Conservation (phyloP, 2,888 invertebrate species). For the Volucella zonaria region DNA sequence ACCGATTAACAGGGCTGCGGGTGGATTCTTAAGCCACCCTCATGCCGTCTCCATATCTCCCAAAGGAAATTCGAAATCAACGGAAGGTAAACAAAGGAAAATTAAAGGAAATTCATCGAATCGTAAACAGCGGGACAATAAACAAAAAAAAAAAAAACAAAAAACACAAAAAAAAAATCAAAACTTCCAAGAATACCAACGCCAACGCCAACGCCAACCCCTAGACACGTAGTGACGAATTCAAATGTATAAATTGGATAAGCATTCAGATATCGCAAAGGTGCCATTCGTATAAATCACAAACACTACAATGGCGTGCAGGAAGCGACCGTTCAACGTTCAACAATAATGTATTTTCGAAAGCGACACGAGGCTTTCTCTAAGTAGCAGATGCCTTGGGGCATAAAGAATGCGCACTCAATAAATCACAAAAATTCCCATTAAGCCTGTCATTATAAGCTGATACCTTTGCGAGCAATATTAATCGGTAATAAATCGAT, state of each 20-base stretch:
- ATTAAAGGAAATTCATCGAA: constrained; percentile 55
- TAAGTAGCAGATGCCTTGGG: neutral
- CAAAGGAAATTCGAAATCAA: constrained; percentile 52
- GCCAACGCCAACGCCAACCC: neutral
- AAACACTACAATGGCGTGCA: constrained; percentile 16
- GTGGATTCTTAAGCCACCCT: neutral
- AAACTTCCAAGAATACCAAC: neutral
- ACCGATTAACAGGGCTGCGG: constrained; percentile 21
- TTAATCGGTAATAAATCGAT: constrained; percentile 52
- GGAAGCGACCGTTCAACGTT: constrained; percentile 34
- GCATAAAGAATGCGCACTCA: constrained; percentile 14
- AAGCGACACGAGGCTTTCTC: neutral
- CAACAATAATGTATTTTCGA: constrained; percentile 23
- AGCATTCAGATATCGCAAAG: constrained; percentile 45
- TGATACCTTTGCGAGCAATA: constrained; percentile 47
- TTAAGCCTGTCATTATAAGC: constrained; percentile 61
- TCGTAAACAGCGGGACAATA: constrained; percentile 36
- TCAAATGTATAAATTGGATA: constrained; percentile 56
- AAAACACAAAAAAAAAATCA: constrained; percentile 1
- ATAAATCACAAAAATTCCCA: constrained; percentile 59
- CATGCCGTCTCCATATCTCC: neutral
- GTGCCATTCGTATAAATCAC: constrained; percentile 66
- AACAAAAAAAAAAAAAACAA: constrained; percentile 6
- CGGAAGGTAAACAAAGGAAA: constrained; percentile 61
- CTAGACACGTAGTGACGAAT: constrained; percentile 25